Evolutionary conservation across 2,113 vertebrate genomes (phyloP), one percentile per base, ranked within the genome.

Genomic region (Halcyon senegalensis): DNA sequence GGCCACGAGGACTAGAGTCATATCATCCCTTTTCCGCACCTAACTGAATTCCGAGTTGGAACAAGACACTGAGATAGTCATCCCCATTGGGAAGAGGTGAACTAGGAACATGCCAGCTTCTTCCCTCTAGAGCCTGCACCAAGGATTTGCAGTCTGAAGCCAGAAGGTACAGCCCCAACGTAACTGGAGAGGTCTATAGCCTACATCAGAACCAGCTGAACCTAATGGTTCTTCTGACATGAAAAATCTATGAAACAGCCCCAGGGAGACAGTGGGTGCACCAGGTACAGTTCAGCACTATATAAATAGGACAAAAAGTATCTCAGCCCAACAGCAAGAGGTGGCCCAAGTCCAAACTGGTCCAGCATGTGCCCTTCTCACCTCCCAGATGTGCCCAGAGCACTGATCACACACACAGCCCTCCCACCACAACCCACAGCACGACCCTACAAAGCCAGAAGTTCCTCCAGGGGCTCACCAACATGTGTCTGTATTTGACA

Each of bases 401-500:
- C 28, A 44, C 67, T 6, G 44, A 27, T 31, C 44, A 80, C 78
- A 67, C 35, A 41, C 18, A 17, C 44, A 79, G 35, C 46, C 46
- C 31, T 79, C 62, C 44, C 77, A 46, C 15, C 50, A 56, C 56
- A 30, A 18, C 14, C 53, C 30, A 8, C 66, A 74, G 50, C n/a
- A 44, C 1, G 24, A 44, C 44, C 31, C 62, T 64, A 30, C 2
- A 1, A 59, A 73, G 56, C 20, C 73, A 86, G 18, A 43, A 33
- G 35, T 7, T 37, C 15, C 81, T 66, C 21, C 28, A 75, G 60
- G 27, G 27, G 7, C 8, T 88, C 59, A 31, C 51, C 6, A 30
- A 24, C 3, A 3, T 0, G 0, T 1, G 1, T 5, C 33, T 2
- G 0, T 25, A 35, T 73, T 21, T 59, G 9, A 43, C 62, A 43